Evolutionary conservation across 2,888 invertebrate species (phyloP), one percentile per base, ranked within the genome.

Genomic region (Dicyrtoma fusca): DNA sequence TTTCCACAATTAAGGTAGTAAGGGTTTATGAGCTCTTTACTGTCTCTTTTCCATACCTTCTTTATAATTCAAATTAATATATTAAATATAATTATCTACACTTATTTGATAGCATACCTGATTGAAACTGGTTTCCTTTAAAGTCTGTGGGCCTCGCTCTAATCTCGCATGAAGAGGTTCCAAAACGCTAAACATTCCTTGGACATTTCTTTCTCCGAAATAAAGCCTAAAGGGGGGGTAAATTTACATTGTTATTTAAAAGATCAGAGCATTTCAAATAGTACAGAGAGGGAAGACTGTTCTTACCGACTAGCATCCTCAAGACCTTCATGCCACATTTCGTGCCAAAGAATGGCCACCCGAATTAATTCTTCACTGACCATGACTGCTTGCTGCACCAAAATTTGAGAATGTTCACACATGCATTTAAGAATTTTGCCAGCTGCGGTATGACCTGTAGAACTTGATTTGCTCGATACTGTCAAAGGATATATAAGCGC

Each of bases 291-390:
- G 21, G 63, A 70, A 19, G 19, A 47, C 21, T 23, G 14, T 8
- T 26, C 25, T 21, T 26, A 71, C 71, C 71, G 63, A 59, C 74
- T 74, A 10, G 74, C 74, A 47, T 74, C 74, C 59, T 86, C 87
- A 21, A 99, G 85, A 0, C 97, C 98, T 83, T 99, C 99, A 82
- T 98, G 96, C 99, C 99, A 99, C 82, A 97, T 90, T 83, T 99
- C 99, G 82, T 99, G 98, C 99, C 99, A 99, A 19, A 99, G 85
- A 78, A 99, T 99, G 1, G 99, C 98, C 0, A 98, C 97, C 69
- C 98, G 87, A 73, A 99, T 98, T 63, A 99, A 86, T 84, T 99
- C 99, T 81, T 98, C 97, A 57, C 96, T 88, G 75, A 95, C 97
- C 92, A 96, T 92, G 81, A 95, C 89, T 0, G 97, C 97, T 84